Evolutionary conservation across 2,797 vertebrate genomes (phyloP), one percentile per base, ranked within the genome.

Genomic region (Odontamblyopus lacepedii): DNA sequence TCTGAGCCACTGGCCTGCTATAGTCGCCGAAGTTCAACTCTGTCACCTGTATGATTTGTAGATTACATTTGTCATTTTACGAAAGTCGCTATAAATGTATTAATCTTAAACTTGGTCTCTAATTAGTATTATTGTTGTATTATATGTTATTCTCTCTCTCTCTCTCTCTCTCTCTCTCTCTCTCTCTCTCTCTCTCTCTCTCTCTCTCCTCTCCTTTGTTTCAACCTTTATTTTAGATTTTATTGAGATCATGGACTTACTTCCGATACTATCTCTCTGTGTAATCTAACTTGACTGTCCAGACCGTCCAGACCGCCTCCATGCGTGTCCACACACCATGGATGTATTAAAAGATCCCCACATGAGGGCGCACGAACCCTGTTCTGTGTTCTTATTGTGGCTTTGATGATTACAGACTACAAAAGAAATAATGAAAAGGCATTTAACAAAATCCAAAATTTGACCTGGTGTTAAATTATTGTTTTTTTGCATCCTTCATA

Each of bases 251-350:
- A 38, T 18, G 16, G 6, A 4, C 23, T 9, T 15, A 26, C 2
- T 86, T 83, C 78, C 81, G 77, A 29, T 69, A 0, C 62, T 0
- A 19, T 63, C 32, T 63, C n/a, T 48, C 13, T 48, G 48, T 32
- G 50, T 38, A 1, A 57, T 1, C 32, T n/a, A 77, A 23, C 81
- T 87, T 89, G 80, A 87, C 83, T 23, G 50, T 73, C 61, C 74
- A 81, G 85, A 71, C 83, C 82, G 50, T 73, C 61, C 73, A 81
- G 85, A 71, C 83, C 82, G 79, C 84, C 83, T 85, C 83, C 81
- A 68, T 66, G 91, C 86, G 83, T 90, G 90, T 84, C 72, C 87
- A 15, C 44, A 15, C 6, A 27, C 15, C 57, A 16, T 7, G 16
- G 27, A 30, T 30, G 57, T 26, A 60, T 60, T 60, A 27, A 13